Conservation (phyloP, 2,888 invertebrate species). For the Aphelenchoides bicaudatus region DNA sequence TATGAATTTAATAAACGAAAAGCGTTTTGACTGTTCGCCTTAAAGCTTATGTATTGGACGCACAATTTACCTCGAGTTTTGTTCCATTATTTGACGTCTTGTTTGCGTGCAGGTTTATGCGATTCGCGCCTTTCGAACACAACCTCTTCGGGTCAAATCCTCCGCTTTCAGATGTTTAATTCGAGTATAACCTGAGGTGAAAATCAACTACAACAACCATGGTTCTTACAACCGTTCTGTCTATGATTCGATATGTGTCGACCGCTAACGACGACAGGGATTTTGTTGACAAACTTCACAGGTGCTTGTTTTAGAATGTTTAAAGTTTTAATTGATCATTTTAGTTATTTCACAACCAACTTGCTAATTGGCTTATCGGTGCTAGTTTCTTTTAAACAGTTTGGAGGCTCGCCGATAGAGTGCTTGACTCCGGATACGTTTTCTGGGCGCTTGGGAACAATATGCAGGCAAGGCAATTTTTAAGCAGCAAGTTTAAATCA, state of each 20-base stretch:
- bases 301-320: neutral
- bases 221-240: conserved; percentile 49
- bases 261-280: conserved; percentile 45
- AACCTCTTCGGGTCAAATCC: no score
- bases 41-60: no score
- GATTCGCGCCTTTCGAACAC: no score
- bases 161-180: no score
- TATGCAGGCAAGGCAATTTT: conserved; percentile 9
- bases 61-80: no score
- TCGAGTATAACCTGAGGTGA: no score
- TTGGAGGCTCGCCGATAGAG: conserved; percentile 53
- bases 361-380: conserved; percentile 46
- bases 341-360: conserved; percentile 49
- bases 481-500: conserved; percentile 1
- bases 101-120: no score
- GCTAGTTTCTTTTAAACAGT: conserved; percentile 44
- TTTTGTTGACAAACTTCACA: conserved; percentile 48
- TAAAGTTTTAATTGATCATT: neutral
- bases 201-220: no score
- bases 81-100: no score
- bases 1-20: no score
- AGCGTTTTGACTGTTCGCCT: no score
- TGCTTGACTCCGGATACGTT: conserved; percentile 53
- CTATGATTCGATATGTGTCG: conserved; percentile 50
- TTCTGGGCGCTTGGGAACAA: conserved; percentile 47